A percentile compares a stretch with the other conserved stretches of the same genome.
Conservation (phyloP, 1,140 invertebrate species). For the Drosophila mayri region DNA sequence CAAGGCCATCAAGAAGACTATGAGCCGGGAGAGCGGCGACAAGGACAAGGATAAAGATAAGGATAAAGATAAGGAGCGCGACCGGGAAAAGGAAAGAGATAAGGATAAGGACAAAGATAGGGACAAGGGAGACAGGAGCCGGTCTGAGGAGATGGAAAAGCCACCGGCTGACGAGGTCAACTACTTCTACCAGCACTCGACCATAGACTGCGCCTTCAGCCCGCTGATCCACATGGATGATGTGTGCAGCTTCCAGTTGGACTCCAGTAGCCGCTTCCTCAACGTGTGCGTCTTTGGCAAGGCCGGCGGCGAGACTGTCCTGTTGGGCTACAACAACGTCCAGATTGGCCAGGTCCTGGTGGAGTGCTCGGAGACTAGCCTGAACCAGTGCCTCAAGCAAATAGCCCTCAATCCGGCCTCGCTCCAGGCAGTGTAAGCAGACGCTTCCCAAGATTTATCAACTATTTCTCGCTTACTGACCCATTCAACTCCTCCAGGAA, state of each 20-base stretch:
- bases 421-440: slow-evolving; percentile 86
- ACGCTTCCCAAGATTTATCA: not conserved
- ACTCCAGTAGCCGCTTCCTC: slow-evolving; percentile 90
- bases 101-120: slow-evolving; percentile 36
- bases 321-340: slow-evolving; percentile 93
- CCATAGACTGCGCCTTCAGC: slow-evolving; percentile 86
- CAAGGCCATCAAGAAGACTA: slow-evolving; percentile 78
- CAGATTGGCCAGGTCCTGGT: slow-evolving; percentile 90
- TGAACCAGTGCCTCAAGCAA: slow-evolving; percentile 92
- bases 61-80: slow-evolving; percentile 17
- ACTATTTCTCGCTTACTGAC: not conserved
- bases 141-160: slow-evolving; percentile 13
- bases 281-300: slow-evolving; percentile 93
- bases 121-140: slow-evolving; percentile 21
- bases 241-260: slow-evolving; percentile 89
- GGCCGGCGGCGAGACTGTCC: slow-evolving; percentile 87
- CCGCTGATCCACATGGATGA: slow-evolving; percentile 89
- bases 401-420: slow-evolving; percentile 90
- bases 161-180: slow-evolving; percentile 55
- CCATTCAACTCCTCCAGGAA: slow-evolving; percentile 85
- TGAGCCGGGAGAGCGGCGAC: slow-evolving; percentile 64
- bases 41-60: slow-evolving; percentile 29
- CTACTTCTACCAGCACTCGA: slow-evolving; percentile 82
- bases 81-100: slow-evolving; percentile 22
- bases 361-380: slow-evolving; percentile 92